Evolutionary conservation across 2,113 vertebrate genomes (phyloP).

Genomic region (Trinectes maculatus): DNA sequence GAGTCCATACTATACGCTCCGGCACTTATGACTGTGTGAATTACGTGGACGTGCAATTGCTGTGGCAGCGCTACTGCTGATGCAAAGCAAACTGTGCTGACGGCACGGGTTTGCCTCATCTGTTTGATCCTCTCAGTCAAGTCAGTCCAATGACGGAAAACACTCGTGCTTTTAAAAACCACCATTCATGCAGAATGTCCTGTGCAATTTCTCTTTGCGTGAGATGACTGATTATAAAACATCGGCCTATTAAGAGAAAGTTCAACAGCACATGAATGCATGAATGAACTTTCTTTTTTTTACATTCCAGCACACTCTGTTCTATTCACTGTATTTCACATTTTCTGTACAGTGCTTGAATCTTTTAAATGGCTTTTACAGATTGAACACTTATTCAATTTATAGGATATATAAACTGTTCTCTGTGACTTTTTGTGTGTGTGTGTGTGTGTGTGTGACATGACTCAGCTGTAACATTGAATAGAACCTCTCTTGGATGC

Average conservation of each 20-base stretch:
- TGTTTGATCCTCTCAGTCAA: neutral
- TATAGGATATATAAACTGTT: neutral
- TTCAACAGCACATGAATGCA: too few relatives aligned
- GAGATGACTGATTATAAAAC: too few relatives aligned
- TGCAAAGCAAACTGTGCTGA: constrained; percentile 1
- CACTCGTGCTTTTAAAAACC: neutral
- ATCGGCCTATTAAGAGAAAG: too few relatives aligned
- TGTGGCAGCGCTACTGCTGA: neutral
- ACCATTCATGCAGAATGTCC: neutral
- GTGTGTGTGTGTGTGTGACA: neutral
- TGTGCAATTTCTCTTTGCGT: neutral
- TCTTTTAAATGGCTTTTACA: neutral
- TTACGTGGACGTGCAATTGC: neutral
- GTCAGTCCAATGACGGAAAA: too few relatives aligned
- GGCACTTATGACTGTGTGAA: neutral
- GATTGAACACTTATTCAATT: neutral
- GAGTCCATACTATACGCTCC: constrained; percentile 4
- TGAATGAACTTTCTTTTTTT: too few relatives aligned
- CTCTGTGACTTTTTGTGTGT: neutral
- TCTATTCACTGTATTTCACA: too few relatives aligned
- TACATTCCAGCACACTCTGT: too few relatives aligned
- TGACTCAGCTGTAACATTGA: neutral
- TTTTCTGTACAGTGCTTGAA: neutral
- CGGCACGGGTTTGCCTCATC: constrained; percentile 2
- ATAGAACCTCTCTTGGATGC: neutral